phyloP scores from a whole-genome alignment of 2,113 vertebrate species.

The Uria lomvia region DNA sequence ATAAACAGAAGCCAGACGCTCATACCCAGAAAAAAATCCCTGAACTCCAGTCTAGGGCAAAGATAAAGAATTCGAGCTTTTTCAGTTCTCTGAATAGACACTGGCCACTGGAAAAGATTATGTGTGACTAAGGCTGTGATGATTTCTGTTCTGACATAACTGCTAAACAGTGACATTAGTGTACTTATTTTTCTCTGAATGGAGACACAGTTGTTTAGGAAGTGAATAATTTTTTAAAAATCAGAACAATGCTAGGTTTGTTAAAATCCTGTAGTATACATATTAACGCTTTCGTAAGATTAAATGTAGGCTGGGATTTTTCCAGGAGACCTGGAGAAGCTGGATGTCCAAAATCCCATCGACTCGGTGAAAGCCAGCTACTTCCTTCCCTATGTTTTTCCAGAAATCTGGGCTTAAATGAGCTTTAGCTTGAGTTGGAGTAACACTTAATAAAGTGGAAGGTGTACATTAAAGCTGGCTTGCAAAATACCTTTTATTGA shows the following conservation, averaged over 20 bases:
- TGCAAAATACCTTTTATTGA: neutral
- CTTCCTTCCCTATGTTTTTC: neutral
- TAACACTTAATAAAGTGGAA: neutral
- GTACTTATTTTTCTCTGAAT: neutral
- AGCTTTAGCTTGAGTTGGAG: neutral
- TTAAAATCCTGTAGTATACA: neutral
- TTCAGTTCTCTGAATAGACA: constrained; percentile 61
- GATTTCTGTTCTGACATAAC: constrained; percentile 1
- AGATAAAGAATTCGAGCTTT: constrained; percentile 70
- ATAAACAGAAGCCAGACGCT: constrained; percentile 74
- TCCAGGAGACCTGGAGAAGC: neutral
- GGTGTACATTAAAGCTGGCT: neutral
- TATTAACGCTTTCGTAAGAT: neutral
- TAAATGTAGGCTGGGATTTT: neutral
- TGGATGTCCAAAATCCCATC: neutral
- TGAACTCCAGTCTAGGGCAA: constrained; percentile 71
- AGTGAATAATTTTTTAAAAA: neutral
- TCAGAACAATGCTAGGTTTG: neutral
- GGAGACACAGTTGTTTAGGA: neutral
- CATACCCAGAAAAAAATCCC: constrained; percentile 66
- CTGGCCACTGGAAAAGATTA: constrained; percentile 57
- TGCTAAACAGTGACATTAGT: neutral
- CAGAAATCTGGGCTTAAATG: neutral
- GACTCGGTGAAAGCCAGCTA: neutral
- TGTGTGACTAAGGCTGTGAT: constrained; percentile 36